These are phyloP conservation scores for Darevskia nairensis DNA, from an alignment of 2,797 vertebrate genomes.

Conservation along the genomic window DNA sequence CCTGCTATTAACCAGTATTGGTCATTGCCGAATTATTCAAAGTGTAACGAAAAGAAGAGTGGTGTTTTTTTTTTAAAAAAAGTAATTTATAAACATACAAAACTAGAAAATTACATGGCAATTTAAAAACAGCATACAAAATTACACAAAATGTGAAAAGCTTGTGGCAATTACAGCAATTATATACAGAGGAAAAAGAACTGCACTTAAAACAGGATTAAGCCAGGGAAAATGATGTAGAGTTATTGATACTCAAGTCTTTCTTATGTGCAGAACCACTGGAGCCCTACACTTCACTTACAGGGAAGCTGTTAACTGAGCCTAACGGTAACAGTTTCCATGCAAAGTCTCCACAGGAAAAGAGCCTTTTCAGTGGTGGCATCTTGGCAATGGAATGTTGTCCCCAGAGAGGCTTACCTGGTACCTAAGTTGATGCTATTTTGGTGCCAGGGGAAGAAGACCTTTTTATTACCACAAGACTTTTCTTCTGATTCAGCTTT, in stretches of 20 bases:
- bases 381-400: neutral
- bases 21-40: neutral
- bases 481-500: neutral
- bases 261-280: neutral
- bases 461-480: neutral
- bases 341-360: neutral
- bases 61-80: neutral
- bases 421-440: neutral
- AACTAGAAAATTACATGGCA: neutral
- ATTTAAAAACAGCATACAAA: neutral
- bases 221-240: neutral
- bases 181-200: neutral
- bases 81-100: neutral
- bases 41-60: neutral
- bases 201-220: neutral
- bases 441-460: neutral
- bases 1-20: neutral
- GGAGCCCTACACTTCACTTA: neutral
- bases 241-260: neutral
- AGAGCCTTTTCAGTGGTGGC: neutral
- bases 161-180: neutral
- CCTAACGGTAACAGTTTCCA: neutral
- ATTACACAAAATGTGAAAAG: neutral
- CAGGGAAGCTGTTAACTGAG: neutral
- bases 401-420: neutral